Conservation (phyloP, 2,888 invertebrate species). For the Drosophila pseudotakahashii region DNA sequence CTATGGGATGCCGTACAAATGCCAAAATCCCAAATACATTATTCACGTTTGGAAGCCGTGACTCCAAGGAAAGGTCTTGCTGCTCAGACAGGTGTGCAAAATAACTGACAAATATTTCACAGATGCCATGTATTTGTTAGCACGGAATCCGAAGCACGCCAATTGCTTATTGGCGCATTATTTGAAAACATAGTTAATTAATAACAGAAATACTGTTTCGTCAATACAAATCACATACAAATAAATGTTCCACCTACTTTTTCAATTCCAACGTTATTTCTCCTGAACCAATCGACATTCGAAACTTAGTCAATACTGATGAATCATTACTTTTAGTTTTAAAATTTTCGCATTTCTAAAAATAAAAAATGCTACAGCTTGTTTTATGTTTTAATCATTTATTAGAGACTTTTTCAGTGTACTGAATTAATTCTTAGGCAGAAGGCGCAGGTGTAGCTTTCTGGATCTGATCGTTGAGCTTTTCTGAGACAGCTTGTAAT, state of each 20-base stretch:
- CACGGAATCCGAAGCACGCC: background rate
- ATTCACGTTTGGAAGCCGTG: slow-evolving; percentile 54
- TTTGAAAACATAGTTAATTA: too few relatives aligned
- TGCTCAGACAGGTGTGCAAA: slow-evolving; percentile 78
- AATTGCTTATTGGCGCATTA: background rate
- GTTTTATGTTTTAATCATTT: background rate
- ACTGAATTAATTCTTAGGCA: background rate
- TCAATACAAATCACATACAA: background rate
- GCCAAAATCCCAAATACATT: slow-evolving; percentile 61
- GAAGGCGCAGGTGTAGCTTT: too few relatives aligned
- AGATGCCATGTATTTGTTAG: slow-evolving; percentile 54
- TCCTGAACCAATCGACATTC: too few relatives aligned
- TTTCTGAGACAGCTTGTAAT: too few relatives aligned
- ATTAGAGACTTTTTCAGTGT: background rate
- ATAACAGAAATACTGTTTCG: too few relatives aligned
- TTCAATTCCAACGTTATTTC: too few relatives aligned
- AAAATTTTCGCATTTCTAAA: background rate
- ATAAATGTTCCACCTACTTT: background rate
- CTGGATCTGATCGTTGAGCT: too few relatives aligned
- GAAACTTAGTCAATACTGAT: too few relatives aligned
- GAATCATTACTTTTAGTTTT: background rate
- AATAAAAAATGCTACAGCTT: background rate
- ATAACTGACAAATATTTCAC: slow-evolving; percentile 73
- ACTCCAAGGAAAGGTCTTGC: slow-evolving; percentile 11
- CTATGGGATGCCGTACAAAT: too few relatives aligned